These are phyloP conservation scores for Pilophorus perplexus DNA, from an alignment of 2,888 invertebrate species.

Conservation along the genomic window DNA sequence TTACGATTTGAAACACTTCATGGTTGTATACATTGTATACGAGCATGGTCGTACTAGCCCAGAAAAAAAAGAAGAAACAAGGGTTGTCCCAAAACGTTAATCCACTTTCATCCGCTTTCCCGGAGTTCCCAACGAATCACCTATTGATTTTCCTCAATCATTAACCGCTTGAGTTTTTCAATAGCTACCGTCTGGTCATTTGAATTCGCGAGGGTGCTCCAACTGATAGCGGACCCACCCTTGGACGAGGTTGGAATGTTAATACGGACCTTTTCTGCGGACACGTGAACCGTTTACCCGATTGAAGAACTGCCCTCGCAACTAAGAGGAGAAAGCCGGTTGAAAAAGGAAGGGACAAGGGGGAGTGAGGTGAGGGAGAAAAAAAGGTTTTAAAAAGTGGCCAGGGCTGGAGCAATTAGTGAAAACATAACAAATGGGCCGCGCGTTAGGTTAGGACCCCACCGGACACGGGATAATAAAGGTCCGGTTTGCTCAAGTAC, in stretches of 20 bases:
- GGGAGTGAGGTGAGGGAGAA: background rate
- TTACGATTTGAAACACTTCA: no score
- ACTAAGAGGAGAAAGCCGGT: background rate
- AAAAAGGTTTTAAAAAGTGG: slow-evolving; percentile 9
- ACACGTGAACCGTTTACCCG: slow-evolving; percentile 20
- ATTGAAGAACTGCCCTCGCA: slow-evolving; percentile 7
- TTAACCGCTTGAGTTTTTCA: background rate
- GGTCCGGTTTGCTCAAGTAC: slow-evolving; percentile 37
- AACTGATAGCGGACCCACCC: slow-evolving; percentile 1
- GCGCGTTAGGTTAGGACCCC: slow-evolving; percentile 19
- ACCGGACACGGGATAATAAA: slow-evolving; percentile 21
- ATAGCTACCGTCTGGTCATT: background rate
- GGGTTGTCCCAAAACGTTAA: no score
- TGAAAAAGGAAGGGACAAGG: background rate
- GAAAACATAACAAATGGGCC: slow-evolving; percentile 31
- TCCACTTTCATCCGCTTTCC: no score
- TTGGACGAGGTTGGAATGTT: background rate
- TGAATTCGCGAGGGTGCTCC: background rate
- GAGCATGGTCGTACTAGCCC: no score
- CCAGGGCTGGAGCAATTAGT: slow-evolving; percentile 27
- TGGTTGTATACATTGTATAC: no score
- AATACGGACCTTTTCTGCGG: slow-evolving; percentile 3
- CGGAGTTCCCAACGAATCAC: no score
- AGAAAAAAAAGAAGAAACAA: no score
- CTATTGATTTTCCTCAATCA: background rate